Conservation (phyloP, 1,140 invertebrate species). For the Pogonus chalceus region DNA sequence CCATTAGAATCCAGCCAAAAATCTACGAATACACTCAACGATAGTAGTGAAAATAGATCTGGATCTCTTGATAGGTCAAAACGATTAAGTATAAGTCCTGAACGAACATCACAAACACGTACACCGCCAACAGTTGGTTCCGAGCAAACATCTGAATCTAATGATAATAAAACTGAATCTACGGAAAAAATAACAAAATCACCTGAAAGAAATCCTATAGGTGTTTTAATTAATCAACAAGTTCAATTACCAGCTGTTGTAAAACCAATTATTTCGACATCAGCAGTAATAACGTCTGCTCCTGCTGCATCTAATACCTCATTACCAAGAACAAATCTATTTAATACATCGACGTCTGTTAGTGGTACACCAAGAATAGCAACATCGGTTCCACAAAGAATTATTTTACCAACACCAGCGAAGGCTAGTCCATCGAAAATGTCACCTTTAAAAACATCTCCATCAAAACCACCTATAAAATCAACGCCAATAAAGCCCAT, state of each 20-base stretch:
- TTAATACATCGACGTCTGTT: conserved; percentile 24
- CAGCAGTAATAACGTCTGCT: conserved; percentile 29
- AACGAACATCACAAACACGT: background rate
- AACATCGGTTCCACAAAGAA: conserved; percentile 33
- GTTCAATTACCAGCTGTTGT: conserved; percentile 26
- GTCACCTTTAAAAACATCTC: conserved; percentile 25
- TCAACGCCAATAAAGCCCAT: conserved; percentile 44
- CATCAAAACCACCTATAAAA: conserved; percentile 41
- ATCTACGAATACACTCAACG: background rate
- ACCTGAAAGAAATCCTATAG: conserved; percentile 21
- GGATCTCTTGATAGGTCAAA: background rate
- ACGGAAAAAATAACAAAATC: conserved; percentile 4
- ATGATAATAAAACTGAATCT: background rate
- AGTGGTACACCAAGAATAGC: conserved; percentile 23
- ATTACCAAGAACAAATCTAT: conserved; percentile 32
- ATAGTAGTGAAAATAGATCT: background rate
- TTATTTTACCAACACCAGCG: conserved; percentile 34
- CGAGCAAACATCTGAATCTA: background rate
- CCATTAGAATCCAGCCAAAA: background rate
- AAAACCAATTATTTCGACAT: conserved; percentile 31
- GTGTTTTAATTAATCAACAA: conserved; percentile 30
- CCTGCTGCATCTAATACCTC: conserved; percentile 29
- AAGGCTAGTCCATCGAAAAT: conserved; percentile 37
- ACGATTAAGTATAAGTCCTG: background rate
- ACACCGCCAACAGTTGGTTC: background rate